Percentiles rank a stretch among this genome's conserved stretches.
Evolutionary conservation across 2,113 vertebrate genomes (phyloP).

Genomic region (Mirza zaza): DNA sequence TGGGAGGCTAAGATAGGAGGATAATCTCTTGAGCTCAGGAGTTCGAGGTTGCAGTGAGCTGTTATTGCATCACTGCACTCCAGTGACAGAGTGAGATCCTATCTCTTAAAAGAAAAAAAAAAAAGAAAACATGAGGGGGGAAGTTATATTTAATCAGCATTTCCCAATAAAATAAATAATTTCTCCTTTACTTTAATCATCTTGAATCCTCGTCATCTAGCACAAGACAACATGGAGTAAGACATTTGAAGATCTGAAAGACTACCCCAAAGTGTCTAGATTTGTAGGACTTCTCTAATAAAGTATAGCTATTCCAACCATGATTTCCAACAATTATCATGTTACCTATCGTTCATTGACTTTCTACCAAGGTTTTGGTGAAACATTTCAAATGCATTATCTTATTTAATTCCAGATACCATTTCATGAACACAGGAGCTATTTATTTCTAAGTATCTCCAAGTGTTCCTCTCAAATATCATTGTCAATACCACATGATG

Average conservation of each 20-base stretch:
- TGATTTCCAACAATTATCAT: not conserved
- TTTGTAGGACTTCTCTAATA: not conserved
- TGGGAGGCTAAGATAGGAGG: too few species aligned
- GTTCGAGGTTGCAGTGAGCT: too few species aligned
- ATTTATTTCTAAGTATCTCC: not conserved
- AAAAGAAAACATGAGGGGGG: not conserved
- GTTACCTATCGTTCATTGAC: not conserved
- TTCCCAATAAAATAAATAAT: slow-evolving; percentile 20
- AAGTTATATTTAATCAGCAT: not conserved
- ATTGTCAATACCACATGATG: not conserved
- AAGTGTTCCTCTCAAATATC: not conserved
- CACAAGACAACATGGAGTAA: not conserved
- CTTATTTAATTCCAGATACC: slow-evolving; percentile 33
- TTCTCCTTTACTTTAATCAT: slow-evolving; percentile 3
- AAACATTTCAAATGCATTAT: not conserved
- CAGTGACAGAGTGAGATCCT: too few species aligned
- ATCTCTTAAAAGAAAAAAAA: too few species aligned
- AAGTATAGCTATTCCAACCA: not conserved
- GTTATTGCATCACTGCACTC: too few species aligned
- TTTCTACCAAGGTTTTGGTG: not conserved
- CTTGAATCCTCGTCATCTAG: not conserved
- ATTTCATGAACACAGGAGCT: not conserved
- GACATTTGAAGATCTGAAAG: not conserved
- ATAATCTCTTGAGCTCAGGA: too few species aligned
- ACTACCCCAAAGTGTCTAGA: not conserved